A percentile compares a stretch with the other conserved stretches of the same genome.
phyloP scores from a whole-genome alignment of 2,888 invertebrate species.

The Xestoiulus laeticollis region DNA sequence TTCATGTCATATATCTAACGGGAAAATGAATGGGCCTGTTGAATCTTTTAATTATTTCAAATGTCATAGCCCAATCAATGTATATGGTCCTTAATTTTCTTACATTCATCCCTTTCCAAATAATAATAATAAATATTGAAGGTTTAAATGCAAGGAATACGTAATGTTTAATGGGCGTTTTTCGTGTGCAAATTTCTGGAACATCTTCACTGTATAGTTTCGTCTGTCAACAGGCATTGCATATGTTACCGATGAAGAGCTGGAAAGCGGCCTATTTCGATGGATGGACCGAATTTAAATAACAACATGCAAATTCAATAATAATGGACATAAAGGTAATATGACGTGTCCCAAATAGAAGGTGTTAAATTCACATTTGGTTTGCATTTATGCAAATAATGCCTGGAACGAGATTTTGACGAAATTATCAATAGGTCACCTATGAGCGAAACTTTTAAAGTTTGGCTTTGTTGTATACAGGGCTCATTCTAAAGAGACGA shows the following conservation, averaged over 20 bases:
- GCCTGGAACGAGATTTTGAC: neutral
- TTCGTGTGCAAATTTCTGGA: neutral
- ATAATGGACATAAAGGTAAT: constrained; percentile 1
- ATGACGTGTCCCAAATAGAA: neutral
- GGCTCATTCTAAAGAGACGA: neutral
- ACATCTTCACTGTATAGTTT: neutral
- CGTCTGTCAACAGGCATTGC: constrained; percentile 2
- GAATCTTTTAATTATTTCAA: no score
- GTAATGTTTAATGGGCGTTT: neutral
- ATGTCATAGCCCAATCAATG: no score
- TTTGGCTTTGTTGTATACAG: neutral
- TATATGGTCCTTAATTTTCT: no score
- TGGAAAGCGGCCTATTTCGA: constrained; percentile 1
- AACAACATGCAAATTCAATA: constrained; percentile 12
- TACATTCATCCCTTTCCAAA: no score
- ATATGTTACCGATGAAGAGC: constrained; percentile 6
- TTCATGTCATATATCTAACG: no score
- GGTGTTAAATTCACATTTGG: constrained; percentile 1
- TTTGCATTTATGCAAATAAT: neutral
- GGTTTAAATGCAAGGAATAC: neutral
- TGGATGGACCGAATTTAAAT: neutral
- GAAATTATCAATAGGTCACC: constrained; percentile 26
- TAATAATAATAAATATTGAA: neutral
- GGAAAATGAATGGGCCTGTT: no score
- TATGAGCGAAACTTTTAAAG: neutral